phyloP scores from a whole-genome alignment of 2,113 vertebrate species.

The Notothenia rossii region DNA sequence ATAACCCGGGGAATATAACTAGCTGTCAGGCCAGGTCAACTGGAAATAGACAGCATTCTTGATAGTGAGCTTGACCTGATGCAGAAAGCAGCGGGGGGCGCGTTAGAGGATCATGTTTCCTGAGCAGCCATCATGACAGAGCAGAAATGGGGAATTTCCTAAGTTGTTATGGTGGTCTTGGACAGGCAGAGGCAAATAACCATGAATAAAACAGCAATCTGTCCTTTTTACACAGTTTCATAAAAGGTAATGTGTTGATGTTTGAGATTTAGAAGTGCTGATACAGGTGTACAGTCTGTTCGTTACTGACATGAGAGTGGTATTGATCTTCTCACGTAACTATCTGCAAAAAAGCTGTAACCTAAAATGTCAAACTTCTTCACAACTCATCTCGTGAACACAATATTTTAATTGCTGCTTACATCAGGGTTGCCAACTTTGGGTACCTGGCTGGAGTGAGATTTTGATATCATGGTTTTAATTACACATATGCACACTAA shows the following conservation, averaged over 20 bases:
- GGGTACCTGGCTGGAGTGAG: too few species aligned
- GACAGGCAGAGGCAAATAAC: neutral
- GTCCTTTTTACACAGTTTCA: neutral
- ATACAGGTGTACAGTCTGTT: neutral
- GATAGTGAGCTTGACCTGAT: slow-evolving; percentile 42
- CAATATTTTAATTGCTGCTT: slow-evolving; percentile 5
- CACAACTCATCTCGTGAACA: neutral
- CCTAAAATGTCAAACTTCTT: neutral
- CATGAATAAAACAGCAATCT: neutral
- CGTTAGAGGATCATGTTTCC: slow-evolving; percentile 53
- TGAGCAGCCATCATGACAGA: slow-evolving; percentile 68
- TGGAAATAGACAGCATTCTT: slow-evolving; percentile 73
- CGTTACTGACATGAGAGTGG: neutral
- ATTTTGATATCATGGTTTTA: too few species aligned
- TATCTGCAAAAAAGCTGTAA: neutral
- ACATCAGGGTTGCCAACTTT: too few species aligned
- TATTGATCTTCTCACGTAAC: neutral
- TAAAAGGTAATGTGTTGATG: neutral
- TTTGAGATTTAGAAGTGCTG: neutral
- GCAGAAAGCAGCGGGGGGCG: slow-evolving; percentile 40
- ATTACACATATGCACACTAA: too few species aligned
- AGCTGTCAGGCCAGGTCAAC: slow-evolving; percentile 60
- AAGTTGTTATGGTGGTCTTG: neutral
- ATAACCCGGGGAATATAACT: slow-evolving; percentile 57
- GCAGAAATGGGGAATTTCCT: slow-evolving; percentile 37